Conservation (phyloP, 1,140 invertebrate species). For the Drosophila asahinai region DNA sequence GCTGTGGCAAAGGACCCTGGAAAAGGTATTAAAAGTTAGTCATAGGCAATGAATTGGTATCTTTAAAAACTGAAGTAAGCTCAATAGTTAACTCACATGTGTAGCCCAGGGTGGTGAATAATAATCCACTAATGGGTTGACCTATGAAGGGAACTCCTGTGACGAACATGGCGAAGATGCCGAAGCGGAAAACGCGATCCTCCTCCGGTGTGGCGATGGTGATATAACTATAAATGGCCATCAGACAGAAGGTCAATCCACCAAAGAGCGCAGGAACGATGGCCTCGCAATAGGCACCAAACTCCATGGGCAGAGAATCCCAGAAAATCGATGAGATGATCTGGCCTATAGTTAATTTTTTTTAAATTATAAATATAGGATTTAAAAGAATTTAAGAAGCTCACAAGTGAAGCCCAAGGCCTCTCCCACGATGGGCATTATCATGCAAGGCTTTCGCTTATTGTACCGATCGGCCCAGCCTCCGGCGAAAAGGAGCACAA, state of each 20-base stretch:
- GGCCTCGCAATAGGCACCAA: constrained; percentile 86
- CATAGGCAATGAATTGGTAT: background rate
- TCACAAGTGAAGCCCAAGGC: constrained; percentile 79
- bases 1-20: constrained; percentile 74
- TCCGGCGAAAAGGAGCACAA: constrained; percentile 88
- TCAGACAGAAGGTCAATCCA: constrained; percentile 87
- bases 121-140: constrained; percentile 68
- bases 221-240: constrained; percentile 88
- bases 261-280: constrained; percentile 87
- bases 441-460: constrained; percentile 88
- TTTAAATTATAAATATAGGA: background rate
- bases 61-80: too few species aligned
- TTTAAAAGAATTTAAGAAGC: constrained; percentile 3
- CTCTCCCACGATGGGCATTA: constrained; percentile 88
- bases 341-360: constrained; percentile 44
- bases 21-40: background rate
- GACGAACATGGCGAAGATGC: constrained; percentile 83
- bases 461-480: constrained; percentile 89
- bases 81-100: constrained; percentile 53
- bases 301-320: constrained; percentile 85
- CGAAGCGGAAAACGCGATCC: constrained; percentile 87
- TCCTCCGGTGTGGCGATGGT: constrained; percentile 87
- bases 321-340: constrained; percentile 80
- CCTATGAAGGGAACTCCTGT: constrained; percentile 76
- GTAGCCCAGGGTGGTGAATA: constrained; percentile 75